These are phyloP conservation scores for Nephrotoma guestfalica DNA, from an alignment of 2,888 invertebrate genomes.

Conservation along the genomic window DNA sequence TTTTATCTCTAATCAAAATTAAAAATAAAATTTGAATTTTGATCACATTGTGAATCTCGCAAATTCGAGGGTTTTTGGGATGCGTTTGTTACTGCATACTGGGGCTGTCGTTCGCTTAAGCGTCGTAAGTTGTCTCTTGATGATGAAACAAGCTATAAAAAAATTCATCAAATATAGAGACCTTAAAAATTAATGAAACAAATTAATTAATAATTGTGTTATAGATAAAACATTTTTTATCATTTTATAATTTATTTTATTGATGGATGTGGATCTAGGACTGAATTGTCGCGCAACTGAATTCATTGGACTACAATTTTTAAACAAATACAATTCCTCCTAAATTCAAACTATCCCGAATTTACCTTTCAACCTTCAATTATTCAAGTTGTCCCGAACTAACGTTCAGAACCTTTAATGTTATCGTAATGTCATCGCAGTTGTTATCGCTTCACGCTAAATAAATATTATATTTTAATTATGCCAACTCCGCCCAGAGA, in stretches of 20 bases:
- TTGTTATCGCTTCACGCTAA: too few relatives aligned
- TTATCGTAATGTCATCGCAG: too few relatives aligned
- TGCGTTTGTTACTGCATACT: constrained; percentile 30
- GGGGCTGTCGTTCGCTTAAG: constrained; percentile 31
- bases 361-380: too few relatives aligned
- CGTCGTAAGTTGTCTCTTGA: constrained; percentile 26
- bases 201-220: not conserved
- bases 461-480: too few relatives aligned
- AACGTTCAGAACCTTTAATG: too few relatives aligned
- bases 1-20: not conserved
- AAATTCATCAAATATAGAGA: not conserved
- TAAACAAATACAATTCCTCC: not conserved
- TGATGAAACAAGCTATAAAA: not conserved
- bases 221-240: not conserved
- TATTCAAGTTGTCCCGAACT: too few relatives aligned
- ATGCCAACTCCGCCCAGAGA: too few relatives aligned
- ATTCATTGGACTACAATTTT: not conserved
- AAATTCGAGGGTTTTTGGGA: constrained; percentile 32
- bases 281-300: not conserved
- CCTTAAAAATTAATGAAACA: not conserved
- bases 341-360: too few relatives aligned
- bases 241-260: not conserved
- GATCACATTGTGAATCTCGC: constrained; percentile 13
- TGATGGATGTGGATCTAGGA: not conserved
- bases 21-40: constrained; percentile 3